A percentile compares a stretch with the other conserved stretches of the same genome.
phyloP scores from a whole-genome alignment of 2,113 vertebrate species.

The Chrysemys picta region DNA sequence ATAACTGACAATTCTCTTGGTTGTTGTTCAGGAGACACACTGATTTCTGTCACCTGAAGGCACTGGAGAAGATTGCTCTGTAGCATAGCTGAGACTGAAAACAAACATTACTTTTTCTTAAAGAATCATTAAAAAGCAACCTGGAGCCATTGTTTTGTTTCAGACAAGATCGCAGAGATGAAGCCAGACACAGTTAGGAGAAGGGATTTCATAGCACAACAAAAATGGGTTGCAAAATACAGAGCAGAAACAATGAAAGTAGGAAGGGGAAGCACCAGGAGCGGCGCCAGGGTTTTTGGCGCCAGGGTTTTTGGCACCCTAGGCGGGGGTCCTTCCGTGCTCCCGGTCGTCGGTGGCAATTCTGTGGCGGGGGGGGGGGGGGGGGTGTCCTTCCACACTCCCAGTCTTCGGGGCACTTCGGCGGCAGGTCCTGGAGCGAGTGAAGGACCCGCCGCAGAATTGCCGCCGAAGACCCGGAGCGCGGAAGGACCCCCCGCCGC shows the following conservation, averaged over 20 bases:
- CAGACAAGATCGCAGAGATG: background rate
- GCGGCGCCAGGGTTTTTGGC: too few relatives aligned
- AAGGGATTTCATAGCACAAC: slow-evolving; percentile 28
- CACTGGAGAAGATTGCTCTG: background rate
- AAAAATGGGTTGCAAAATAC: background rate
- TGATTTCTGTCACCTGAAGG: background rate
- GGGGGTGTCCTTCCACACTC: too few relatives aligned
- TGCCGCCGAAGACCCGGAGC: too few relatives aligned
- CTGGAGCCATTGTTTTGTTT: slow-evolving; percentile 10
- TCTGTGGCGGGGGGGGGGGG: too few relatives aligned
- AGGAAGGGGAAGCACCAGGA: background rate
- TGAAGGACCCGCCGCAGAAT: too few relatives aligned
- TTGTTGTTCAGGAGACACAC: background rate
- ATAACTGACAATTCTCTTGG: background rate
- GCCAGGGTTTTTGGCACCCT: too few relatives aligned
- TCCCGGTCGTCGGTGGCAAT: too few relatives aligned
- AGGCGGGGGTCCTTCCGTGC: too few relatives aligned
- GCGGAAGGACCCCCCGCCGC: too few relatives aligned
- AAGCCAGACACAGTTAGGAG: background rate
- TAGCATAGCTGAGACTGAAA: background rate
- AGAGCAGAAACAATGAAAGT: background rate
- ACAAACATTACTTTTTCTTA: fast-evolving
- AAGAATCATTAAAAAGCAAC: background rate
- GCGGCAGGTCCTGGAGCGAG: too few relatives aligned
- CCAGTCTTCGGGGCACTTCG: too few relatives aligned